Percentiles rank a stretch among this genome's conserved stretches.
Conservation (phyloP, 37 sponge, comb jelly and placozoan genomes). For the Bolinopsis microptera region DNA sequence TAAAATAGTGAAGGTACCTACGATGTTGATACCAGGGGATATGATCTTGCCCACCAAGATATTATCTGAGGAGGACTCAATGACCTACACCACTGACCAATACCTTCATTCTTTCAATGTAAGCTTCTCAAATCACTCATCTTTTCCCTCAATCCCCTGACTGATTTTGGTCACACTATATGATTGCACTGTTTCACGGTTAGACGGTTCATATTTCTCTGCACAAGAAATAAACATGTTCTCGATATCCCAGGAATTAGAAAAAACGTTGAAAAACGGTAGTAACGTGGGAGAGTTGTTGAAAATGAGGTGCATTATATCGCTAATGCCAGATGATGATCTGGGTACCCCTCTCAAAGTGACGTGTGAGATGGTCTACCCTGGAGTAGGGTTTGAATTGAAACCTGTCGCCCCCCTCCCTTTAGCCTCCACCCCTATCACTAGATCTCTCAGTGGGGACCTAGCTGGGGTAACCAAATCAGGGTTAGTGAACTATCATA, state of each 20-base stretch:
- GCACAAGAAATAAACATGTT: no score
- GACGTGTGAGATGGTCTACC: background rate
- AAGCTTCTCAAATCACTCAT: background rate
- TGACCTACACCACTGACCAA: conserved; percentile 18
- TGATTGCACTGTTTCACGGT: background rate
- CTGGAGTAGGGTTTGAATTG: background rate
- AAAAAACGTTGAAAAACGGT: background rate
- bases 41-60: conserved; percentile 12
- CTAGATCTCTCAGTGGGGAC: conserved; percentile 19
- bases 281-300: background rate
- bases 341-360: conserved; percentile 16
- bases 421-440: conserved; percentile 10
- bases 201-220: no score
- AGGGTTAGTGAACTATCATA: no score
- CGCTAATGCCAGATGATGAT: conserved; percentile 31
- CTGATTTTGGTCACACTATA: background rate
- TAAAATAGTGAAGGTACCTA: conserved; percentile 10
- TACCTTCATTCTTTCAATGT: background rate
- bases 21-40: conserved; percentile 11
- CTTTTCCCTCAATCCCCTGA: background rate
- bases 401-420: conserved; percentile 28
- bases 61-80: background rate
- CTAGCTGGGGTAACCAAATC: conserved; percentile 24
- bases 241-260: background rate
- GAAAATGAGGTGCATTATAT: conserved; percentile 29